phyloP scores from a whole-genome alignment of 2,888 invertebrate genomes.

The Chironomus tentans region DNA sequence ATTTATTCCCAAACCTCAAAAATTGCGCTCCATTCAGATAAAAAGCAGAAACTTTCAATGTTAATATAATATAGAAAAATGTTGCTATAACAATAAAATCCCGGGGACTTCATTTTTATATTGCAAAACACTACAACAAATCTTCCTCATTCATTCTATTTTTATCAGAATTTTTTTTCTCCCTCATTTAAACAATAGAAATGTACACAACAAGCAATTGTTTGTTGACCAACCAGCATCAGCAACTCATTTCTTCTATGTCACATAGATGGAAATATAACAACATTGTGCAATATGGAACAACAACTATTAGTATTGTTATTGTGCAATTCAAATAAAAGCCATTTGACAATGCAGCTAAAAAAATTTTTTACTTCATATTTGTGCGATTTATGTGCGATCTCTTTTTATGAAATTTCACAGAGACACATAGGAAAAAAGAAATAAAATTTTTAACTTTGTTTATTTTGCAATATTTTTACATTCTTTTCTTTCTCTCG shows the following conservation, averaged over 20 bases:
- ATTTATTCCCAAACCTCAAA: too few species aligned
- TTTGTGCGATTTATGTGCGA: conserved; percentile 8
- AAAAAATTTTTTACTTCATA: conserved; percentile 5
- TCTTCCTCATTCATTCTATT: too few species aligned
- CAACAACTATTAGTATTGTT: too few species aligned
- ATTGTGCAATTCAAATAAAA: neutral
- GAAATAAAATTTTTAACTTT: neutral
- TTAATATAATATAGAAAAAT: neutral
- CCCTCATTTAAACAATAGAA: too few species aligned
- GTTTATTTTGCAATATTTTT: neutral
- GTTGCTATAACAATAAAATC: neutral
- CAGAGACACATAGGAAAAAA: neutral
- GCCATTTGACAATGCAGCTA: neutral
- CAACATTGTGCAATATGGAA: neutral
- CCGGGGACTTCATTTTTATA: neutral
- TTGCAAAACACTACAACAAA: too few species aligned
- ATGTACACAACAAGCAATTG: neutral
- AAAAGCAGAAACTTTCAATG: too few species aligned
- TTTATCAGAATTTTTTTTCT: too few species aligned
- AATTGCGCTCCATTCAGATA: too few species aligned
- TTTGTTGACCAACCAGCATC: neutral
- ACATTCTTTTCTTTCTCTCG: neutral
- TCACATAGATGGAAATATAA: neutral
- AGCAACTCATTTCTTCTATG: too few species aligned
- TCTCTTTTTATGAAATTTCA: too few species aligned